Evolutionary conservation across 2,888 invertebrate genomes (phyloP), one percentile per base, ranked within the genome.

Genomic region (Limnephilus marmoratus): DNA sequence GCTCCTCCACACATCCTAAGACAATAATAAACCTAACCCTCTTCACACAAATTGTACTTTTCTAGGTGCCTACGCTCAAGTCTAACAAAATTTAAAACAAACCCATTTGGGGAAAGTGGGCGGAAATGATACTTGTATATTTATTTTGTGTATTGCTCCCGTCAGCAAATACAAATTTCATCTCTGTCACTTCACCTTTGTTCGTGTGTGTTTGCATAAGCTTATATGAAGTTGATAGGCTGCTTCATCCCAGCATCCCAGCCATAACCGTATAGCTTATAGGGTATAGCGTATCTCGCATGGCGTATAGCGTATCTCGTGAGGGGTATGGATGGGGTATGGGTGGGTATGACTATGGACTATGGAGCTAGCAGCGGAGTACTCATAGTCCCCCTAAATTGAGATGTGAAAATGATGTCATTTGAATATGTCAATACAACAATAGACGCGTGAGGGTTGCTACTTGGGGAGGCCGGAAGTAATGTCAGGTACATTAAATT

Each of bases 401-500:
- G 93, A 93, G 93, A 93, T 93, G 93, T 92, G 93, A 93, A 93
- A 93, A 93, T 93, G 93, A 93, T 93, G 93, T 93, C 93, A 93
- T 93, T 93, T 93, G 93, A 93, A 93, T 93, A 93, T 93, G 93
- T 93, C 93, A 93, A 93, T 93, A 93, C 92, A 92, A 92, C 93
- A 93, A 92, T 93, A 85, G 89, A 90, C 85, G 89, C 88, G 83
- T 87, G 88, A 49, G 92, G 91, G 93, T 81, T 90, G 92, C 81
- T 90, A 53, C 92, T 68, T 92, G 87, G 68, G 81, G 34, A 24
- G 49, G n/a, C 11, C 81, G 85, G 91, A 93, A 91, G 92, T 93
- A 68, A 68, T 45, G 37, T 37, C 18, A 49, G 45, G 81, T 91
- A 31, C 24, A 31, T 49, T 82, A 86, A 81, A 80, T 86, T 3